Base-by-base conservation (phyloP, 2,888 invertebrate species). In the Atherix ibis region DNA sequence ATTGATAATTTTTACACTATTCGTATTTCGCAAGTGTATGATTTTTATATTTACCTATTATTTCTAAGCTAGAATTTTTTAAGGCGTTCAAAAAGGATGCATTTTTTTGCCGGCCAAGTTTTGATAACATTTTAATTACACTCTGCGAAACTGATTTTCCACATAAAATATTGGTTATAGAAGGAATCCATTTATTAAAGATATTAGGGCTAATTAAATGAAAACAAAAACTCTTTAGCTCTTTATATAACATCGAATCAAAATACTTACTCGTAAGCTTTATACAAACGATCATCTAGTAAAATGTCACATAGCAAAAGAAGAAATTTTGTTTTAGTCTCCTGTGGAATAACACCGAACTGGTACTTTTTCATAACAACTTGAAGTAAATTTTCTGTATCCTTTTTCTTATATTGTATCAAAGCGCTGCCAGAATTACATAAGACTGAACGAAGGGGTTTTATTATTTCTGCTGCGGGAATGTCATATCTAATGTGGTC, bases 61-160 rank as follows among this genome's bases (percentile, higher is more conserved):
- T 66, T 10, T 52, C 45, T 0, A 50, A 40, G 8, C 68, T 46
- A 29, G 64, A 60, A 1, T 61, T 53, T 27, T 59, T 56, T 2
- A 74, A 48, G 1, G 66, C 59, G 5, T 50, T 41, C 43, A 71
- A 63, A 40, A 76, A 72, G 9, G 56, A 51, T 12, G 36, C 39
- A 46, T 69, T 71, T 41, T 64, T 66, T 34, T 66, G 65, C 32
- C 69, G 65, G 14, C 71, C 70, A 49, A 76, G 65, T 40, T 65
- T 63, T 12, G 69, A 65, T 40, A 76, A 57, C 5, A 68, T 68
- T 35, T 68, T 49, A n/a, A 76, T 50, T 4, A 68, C 66, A 44
- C 66, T 58, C 26, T 60, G 50, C 25, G 64, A 64, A 5, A 76
- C 58, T 26, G n/a, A n/a, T n/a, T n/a, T n/a, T n/a, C n/a, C n/a